Base-by-base conservation (phyloP, 53 echinoderm and acorn worm species). In the Paracentrotus lividus region DNA sequence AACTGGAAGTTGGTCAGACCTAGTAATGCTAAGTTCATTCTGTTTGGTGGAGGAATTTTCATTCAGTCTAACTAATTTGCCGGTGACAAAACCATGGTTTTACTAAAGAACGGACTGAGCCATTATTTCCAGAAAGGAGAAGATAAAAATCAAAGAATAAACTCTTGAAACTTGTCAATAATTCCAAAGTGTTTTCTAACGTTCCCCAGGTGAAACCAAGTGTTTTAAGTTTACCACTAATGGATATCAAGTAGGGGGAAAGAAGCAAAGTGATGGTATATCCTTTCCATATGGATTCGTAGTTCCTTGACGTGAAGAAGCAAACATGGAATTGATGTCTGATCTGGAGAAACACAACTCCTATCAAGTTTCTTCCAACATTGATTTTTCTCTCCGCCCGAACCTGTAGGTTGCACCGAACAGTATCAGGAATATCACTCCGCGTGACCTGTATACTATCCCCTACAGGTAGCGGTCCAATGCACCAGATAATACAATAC, bases 301-400 rank as follows among this genome's bases (percentile, higher is more conserved):
- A 18, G 4, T 72, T 16, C n/a, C 72, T 72, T 38, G 72, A 72
- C 72, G 40, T 38, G 72, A 20, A 72, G 72, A 72, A 72, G 72
- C 72, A 72, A 72, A 72, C 72, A 72, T 72, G 16, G 36, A 40
- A 38, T 40, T 72, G 9, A 18, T 72, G 72, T 40, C 72, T 72
- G 72, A 72, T 38, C 32, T 40, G 40, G 1, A 72, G 72, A 72
- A 72, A 32, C 72, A 72, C 36, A 72, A 72, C 72, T 72, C 18
- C 18, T 36, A 72, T 72, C 72, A 21, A 72, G 72, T 72, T 72
- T 6, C 72, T 18, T 16, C 18, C 6, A 36, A 40, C 72, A 72
- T 72, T 20, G 72, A 72, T 72, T 72, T 72, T 72, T 21, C 32
- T 72, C 18, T 40, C 40, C n/a, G n/a, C n/a, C 21, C 40, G 13